These are phyloP conservation scores for Dreissena polymorpha DNA, from an alignment of 1,140 invertebrate species.

Conservation along the genomic window DNA sequence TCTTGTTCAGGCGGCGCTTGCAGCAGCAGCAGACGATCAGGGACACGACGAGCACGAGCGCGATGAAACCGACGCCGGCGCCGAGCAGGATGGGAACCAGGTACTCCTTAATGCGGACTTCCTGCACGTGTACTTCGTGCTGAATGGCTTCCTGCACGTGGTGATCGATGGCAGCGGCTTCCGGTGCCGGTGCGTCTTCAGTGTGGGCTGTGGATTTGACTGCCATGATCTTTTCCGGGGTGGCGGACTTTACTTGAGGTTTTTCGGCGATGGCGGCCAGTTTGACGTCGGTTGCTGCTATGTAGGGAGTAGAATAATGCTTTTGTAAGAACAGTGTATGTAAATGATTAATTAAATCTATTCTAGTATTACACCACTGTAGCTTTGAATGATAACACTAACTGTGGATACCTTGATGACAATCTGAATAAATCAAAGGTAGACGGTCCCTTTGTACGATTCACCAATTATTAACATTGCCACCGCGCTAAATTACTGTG, in stretches of 20 bases:
- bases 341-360: too few species aligned
- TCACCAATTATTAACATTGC: too few species aligned
- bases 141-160: slow-evolving; percentile 40
- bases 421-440: too few species aligned
- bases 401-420: too few species aligned
- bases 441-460: too few species aligned
- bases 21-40: slow-evolving; percentile 49
- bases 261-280: slow-evolving; percentile 1
- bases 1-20: slow-evolving; percentile 31
- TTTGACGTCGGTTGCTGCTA: slow-evolving; percentile 35
- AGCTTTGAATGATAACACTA: too few species aligned
- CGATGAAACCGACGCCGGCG: slow-evolving; percentile 45
- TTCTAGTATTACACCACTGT: too few species aligned
- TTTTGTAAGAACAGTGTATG: background rate
- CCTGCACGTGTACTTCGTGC: slow-evolving; percentile 47
- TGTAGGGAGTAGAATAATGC: background rate
- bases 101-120: slow-evolving; percentile 43
- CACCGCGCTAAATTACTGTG: too few species aligned
- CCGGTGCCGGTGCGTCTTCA: background rate
- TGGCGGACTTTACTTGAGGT: background rate
- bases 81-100: slow-evolving; percentile 41
- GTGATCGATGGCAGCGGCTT: slow-evolving; percentile 1
- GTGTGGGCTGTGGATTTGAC: slow-evolving; percentile 1
- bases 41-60: slow-evolving; percentile 34
- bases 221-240: background rate